Evolutionary conservation across 2,113 vertebrate species (phyloP).

Genomic region (Lucifuga dentata): DNA sequence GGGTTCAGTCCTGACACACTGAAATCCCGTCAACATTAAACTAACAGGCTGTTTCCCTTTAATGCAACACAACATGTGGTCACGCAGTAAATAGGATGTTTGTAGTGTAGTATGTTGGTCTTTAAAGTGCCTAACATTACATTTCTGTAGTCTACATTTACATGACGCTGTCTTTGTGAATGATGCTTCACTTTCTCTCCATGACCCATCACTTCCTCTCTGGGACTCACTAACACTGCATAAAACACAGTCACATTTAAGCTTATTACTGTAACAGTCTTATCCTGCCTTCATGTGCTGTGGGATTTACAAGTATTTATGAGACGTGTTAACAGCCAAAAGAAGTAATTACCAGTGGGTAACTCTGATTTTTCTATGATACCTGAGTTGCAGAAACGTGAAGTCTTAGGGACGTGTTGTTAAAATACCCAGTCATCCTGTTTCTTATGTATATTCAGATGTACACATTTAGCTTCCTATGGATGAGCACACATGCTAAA

Average conservation of each 20-base stretch:
- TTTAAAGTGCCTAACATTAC: conserved; percentile 45
- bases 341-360: too few relatives aligned
- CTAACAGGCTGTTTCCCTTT: neutral
- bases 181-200: conserved; percentile 21
- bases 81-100: conserved; percentile 1
- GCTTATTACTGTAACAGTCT: conserved; percentile 11
- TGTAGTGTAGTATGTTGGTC: neutral
- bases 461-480: too few relatives aligned
- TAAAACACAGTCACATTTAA: conserved; percentile 4
- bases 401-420: too few relatives aligned
- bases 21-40: neutral
- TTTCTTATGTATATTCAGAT: too few relatives aligned
- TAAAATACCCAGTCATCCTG: too few relatives aligned
- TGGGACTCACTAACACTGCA: conserved; percentile 37
- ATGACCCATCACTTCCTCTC: conserved; percentile 4
- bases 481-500: too few relatives aligned
- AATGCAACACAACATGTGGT: neutral
- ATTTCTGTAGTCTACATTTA: conserved; percentile 19
- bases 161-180: conserved; percentile 1
- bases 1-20: neutral
- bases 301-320: too few relatives aligned
- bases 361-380: too few relatives aligned
- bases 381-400: too few relatives aligned
- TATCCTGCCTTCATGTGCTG: neutral
- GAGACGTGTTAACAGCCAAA: too few relatives aligned